Evolutionary conservation across 2,888 invertebrate species (phyloP), one percentile per base, ranked within the genome.

Genomic region (Parnassius mnemosyne): DNA sequence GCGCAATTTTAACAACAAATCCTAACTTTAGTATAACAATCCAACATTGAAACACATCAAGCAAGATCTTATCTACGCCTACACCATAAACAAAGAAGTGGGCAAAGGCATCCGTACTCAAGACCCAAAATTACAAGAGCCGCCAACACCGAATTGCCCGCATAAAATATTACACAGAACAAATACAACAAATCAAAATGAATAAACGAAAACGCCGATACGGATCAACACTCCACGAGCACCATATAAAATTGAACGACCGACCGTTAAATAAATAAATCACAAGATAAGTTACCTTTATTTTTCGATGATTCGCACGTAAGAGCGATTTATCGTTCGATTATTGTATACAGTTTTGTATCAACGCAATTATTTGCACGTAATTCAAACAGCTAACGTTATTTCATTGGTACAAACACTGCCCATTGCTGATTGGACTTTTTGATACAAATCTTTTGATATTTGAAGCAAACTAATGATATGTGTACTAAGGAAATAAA

Each of bases 111-210:
- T 55, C 41, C 51, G 59, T 25, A 60, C 51, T 46, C 54, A 51
- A 59, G 51, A 16, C 11, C 51, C 44, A 52, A 60, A 63, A 64
- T 64, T 64, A 60, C 56, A 7, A n/a, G 13, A 42, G 16, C 51
- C 51, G 59, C 46, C 62, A 53, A 44, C 56, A 46, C 13, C 59
- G 52, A 13, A 60, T 20, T 53, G 63, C 44, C 16, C 44, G 42
- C 56, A 50, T 60, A 53, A 64, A 60, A 64, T 64, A 64, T 57
- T 50, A 64, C 63, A 59, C 52, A 52, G 57, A 43, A 49, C 57
- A 64, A 64, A 60, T 41, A 59, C 56, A 64, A 64, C 63, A 64
- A 64, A 64, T 64, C 63, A 64, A 64, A 64, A 64, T 50, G 59
- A 55, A 64, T 53, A 64, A 64, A 64, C 63, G 58, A 57, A 62